Evolutionary conservation across 2,888 invertebrate genomes (phyloP).

Genomic region (Sinhomidia bicolor): DNA sequence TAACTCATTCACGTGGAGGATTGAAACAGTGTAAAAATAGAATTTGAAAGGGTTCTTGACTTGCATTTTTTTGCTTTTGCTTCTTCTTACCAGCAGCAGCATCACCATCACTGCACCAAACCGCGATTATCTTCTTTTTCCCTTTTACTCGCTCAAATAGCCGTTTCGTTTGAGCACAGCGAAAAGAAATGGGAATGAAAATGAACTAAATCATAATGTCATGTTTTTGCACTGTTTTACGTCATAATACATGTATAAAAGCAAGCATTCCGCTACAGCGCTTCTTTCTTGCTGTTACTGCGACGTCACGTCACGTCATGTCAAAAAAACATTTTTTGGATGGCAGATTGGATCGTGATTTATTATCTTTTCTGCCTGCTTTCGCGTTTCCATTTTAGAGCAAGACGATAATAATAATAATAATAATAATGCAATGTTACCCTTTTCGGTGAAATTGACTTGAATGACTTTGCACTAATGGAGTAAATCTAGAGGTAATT

Average conservation of each 20-base stretch:
- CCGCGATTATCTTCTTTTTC: too few relatives aligned
- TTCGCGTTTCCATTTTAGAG: not conserved
- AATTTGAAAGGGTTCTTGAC: too few relatives aligned
- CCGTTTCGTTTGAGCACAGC: too few relatives aligned
- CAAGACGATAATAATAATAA: too few relatives aligned
- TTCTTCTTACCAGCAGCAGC: too few relatives aligned
- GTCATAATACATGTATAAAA: too few relatives aligned
- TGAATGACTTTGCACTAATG: not conserved
- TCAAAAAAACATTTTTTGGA: not conserved
- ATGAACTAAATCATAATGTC: not conserved
- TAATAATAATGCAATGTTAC: not conserved
- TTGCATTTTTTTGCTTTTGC: too few relatives aligned
- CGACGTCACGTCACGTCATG: conserved; percentile 12
- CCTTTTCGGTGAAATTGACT: not conserved
- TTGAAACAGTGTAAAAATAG: not conserved
- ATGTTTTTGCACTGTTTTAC: not conserved
- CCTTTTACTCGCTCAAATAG: too few relatives aligned
- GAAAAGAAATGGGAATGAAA: too few relatives aligned
- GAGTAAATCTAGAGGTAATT: too few relatives aligned
- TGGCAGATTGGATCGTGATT: conserved; percentile 29
- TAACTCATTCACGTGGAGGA: not conserved
- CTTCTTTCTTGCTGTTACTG: not conserved
- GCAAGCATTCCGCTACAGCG: not conserved
- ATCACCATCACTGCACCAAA: too few relatives aligned
- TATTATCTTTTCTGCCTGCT: not conserved